Evolutionary conservation across 2,888 invertebrate genomes (phyloP).

Genomic region (Norana najaformis): DNA sequence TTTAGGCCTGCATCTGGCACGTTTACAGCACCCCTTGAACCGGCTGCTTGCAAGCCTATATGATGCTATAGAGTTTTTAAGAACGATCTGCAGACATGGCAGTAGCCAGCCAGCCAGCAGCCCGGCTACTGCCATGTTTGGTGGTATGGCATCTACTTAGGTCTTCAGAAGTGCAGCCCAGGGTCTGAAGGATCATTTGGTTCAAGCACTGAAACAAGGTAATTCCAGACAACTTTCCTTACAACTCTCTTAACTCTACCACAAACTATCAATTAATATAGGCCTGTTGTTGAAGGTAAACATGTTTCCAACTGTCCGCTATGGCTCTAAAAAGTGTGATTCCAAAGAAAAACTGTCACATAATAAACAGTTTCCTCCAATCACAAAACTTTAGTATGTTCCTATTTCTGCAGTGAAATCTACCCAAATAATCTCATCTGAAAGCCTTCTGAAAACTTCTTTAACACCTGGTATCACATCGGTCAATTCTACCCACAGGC

Average conservation of each 20-base stretch:
- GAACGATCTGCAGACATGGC: not conserved
- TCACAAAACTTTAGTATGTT: too few relatives aligned
- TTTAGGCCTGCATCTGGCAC: not conserved
- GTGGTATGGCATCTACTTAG: too few relatives aligned
- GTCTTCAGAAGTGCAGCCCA: not conserved
- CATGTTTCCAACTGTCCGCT: too few relatives aligned
- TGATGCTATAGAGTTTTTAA: not conserved
- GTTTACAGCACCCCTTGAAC: not conserved
- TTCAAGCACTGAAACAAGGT: not conserved
- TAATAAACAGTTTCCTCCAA: not conserved
- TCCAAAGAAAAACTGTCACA: too few relatives aligned
- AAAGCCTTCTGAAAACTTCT: not conserved
- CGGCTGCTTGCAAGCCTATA: not conserved
- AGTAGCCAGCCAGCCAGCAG: too few relatives aligned
- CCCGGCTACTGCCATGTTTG: not conserved
- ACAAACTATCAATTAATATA: not conserved
- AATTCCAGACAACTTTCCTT: not conserved
- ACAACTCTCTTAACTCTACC: not conserved
- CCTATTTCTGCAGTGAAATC: too few relatives aligned
- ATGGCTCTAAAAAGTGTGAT: not conserved
- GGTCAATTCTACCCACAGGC: too few relatives aligned
- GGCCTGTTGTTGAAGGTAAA: too few relatives aligned
- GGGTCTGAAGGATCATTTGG: not conserved
- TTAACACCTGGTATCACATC: not conserved
- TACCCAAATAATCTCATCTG: not conserved